A percentile compares a stretch with the other conserved stretches of the same genome.
These are phyloP conservation scores for Drosophila nannoptera DNA, from an alignment of 1,140 invertebrate species.

Conservation along the genomic window DNA sequence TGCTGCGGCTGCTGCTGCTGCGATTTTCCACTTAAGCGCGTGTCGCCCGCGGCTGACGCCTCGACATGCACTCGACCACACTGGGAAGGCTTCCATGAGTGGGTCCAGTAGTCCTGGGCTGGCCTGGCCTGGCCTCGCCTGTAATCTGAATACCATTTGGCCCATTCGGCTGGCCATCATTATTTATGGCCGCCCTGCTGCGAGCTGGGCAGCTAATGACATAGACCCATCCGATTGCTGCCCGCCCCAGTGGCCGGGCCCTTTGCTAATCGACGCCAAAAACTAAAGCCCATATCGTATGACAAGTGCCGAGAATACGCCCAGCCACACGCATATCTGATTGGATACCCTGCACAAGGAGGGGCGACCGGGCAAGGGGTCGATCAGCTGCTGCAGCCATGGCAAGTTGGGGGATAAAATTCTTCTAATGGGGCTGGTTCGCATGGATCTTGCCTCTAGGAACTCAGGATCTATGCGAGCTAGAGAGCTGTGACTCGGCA, in stretches of 20 bases:
- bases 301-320: slow-evolving; percentile 26
- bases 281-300: slow-evolving; percentile 48
- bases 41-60: slow-evolving; percentile 57
- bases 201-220: slow-evolving; percentile 26
- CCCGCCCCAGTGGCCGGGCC: background rate
- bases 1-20: background rate
- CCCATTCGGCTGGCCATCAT: slow-evolving; percentile 54
- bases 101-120: too few relatives aligned
- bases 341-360: slow-evolving; percentile 4
- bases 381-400: background rate
- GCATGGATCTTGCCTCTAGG: too few relatives aligned
- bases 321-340: background rate
- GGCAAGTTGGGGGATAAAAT: too few relatives aligned
- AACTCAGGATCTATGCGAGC: too few relatives aligned
- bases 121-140: background rate
- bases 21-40: slow-evolving; percentile 62
- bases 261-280: slow-evolving; percentile 56
- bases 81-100: too few relatives aligned
- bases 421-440: too few relatives aligned
- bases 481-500: too few relatives aligned
- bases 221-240: background rate
- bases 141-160: slow-evolving; percentile 66
- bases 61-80: too few relatives aligned
- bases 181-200: slow-evolving; percentile 54
- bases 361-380: background rate